Conservation (phyloP, 1,140 invertebrate species). For the Phymorhynchus buccinoides region DNA sequence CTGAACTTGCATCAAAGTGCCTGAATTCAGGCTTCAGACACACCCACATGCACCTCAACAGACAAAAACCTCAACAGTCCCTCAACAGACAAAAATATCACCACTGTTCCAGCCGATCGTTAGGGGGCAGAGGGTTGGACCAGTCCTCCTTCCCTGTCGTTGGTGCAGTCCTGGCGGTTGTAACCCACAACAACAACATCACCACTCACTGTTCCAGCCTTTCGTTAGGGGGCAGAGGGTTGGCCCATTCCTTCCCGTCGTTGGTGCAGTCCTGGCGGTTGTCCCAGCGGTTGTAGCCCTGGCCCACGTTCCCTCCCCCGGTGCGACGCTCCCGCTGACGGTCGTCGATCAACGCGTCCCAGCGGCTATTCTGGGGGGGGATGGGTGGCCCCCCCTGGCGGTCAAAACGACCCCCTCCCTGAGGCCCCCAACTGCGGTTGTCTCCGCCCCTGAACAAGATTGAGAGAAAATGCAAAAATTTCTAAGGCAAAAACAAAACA, state of each 20-base stretch:
- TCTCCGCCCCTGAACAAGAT: slow-evolving; percentile 33
- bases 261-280: slow-evolving; percentile 55
- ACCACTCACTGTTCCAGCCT: slow-evolving; percentile 80
- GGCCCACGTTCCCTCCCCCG: slow-evolving; percentile 43
- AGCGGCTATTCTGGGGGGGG: slow-evolving; percentile 50
- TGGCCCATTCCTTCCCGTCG: slow-evolving; percentile 80
- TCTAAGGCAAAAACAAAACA: too few relatives aligned
- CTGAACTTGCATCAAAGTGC: too few relatives aligned
- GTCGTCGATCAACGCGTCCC: slow-evolving; percentile 66
- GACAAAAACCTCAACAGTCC: too few relatives aligned
- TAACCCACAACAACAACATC: slow-evolving; percentile 25
- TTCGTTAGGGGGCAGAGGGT: slow-evolving; percentile 87
- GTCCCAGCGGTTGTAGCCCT: slow-evolving; percentile 65
- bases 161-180: slow-evolving; percentile 55
- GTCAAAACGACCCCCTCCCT: slow-evolving; percentile 70
- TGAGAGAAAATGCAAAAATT: too few relatives aligned
- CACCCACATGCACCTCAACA: too few relatives aligned
- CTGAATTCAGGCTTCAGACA: too few relatives aligned
- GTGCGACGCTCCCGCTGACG: slow-evolving; percentile 15
- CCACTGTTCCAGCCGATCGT: slow-evolving; percentile 87
- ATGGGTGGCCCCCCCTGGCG: slow-evolving; percentile 57
- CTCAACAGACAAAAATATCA: too few relatives aligned
- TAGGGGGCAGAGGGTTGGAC: slow-evolving; percentile 85
- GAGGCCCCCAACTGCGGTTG: slow-evolving; percentile 17
- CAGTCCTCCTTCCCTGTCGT: slow-evolving; percentile 77